These are phyloP conservation scores for Pogonognathellus flavescens DNA, from an alignment of 1,140 invertebrate species.

Conservation along the genomic window DNA sequence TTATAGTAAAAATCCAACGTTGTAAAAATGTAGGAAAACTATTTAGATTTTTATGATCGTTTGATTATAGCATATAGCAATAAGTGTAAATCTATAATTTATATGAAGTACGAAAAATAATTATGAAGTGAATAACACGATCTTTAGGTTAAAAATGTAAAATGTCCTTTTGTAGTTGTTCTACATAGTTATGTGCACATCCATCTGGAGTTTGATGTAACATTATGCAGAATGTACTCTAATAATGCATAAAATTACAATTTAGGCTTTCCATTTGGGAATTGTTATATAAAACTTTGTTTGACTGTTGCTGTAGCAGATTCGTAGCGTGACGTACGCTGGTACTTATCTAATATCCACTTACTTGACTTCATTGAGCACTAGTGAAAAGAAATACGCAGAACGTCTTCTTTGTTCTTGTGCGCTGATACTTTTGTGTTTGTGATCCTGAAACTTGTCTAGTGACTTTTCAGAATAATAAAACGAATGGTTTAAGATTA, in stretches of 20 bases:
- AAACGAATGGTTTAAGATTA: not conserved
- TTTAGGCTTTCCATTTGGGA: not conserved
- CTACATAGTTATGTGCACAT: no score
- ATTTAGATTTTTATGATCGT: no score
- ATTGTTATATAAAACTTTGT: not conserved
- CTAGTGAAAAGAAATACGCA: not conserved
- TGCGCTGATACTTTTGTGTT: not conserved
- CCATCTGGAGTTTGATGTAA: no score
- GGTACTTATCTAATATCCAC: not conserved
- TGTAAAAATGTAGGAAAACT: no score
- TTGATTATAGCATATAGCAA: no score
- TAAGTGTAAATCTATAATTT: no score
- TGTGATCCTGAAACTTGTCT: not conserved
- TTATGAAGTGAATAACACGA: no score
- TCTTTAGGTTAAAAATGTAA: no score
- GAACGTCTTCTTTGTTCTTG: not conserved
- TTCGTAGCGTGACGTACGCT: no score
- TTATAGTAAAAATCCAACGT: no score
- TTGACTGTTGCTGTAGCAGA: not conserved
- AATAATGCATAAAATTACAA: not conserved
- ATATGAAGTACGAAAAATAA: no score
- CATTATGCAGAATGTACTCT: not conserved
- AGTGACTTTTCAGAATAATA: constrained; percentile 26
- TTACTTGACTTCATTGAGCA: not conserved
- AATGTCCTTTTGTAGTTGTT: no score